phyloP scores from a whole-genome alignment of 2,797 vertebrate species.

The Agapornis canus region DNA sequence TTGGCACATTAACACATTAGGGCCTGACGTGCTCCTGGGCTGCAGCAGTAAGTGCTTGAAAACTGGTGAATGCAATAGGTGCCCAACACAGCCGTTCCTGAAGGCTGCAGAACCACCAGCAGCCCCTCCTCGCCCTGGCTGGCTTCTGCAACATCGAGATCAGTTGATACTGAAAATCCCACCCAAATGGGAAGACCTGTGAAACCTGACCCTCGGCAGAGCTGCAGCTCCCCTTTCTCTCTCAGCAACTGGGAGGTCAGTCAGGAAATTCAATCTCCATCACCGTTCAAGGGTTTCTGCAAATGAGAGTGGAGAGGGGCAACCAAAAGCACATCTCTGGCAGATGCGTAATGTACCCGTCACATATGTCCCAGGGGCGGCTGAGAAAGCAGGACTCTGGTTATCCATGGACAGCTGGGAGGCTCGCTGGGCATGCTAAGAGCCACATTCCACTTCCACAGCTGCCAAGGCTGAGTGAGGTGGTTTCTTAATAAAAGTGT shows the following conservation, averaged over 20 bases:
- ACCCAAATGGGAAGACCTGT: background rate
- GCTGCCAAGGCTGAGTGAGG: background rate
- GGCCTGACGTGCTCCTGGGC: background rate
- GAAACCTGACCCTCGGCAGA: background rate
- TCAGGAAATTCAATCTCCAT: slow-evolving; percentile 9
- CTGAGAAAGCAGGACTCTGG: background rate
- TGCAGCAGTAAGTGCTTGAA: background rate
- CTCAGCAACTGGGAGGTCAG: background rate
- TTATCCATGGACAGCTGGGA: background rate
- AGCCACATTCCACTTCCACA: rapidly evolving
- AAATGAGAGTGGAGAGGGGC: background rate
- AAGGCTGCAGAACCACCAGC: background rate
- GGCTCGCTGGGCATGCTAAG: rapidly evolving
- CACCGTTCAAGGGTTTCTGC: background rate
- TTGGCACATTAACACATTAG: background rate
- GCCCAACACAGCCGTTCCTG: rapidly evolving
- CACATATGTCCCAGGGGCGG: background rate
- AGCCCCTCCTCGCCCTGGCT: background rate
- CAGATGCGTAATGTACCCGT: background rate
- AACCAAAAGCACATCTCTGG: background rate
- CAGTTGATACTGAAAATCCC: background rate
- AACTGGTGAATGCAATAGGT: rapidly evolving
- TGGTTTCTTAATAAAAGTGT: background rate
- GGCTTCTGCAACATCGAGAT: background rate
- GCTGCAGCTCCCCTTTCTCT: background rate